Conservation (phyloP, 2,888 invertebrate species). For the Eubasilissa splendida region DNA sequence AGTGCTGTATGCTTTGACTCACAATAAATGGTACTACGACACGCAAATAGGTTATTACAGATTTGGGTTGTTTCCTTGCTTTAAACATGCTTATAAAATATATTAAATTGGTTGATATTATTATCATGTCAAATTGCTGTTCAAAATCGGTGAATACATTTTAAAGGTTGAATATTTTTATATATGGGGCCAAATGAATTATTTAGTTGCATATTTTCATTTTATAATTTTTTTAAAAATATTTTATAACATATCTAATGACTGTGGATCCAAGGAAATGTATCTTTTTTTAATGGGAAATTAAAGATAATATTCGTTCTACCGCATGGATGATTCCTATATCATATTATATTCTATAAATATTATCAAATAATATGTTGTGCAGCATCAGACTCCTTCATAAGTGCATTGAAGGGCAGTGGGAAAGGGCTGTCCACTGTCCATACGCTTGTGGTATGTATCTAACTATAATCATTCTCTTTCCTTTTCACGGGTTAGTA, state of each 20-base stretch:
- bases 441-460: conserved; percentile 16
- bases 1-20: not conserved
- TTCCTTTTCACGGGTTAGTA: not conserved
- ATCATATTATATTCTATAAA: not conserved
- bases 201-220: not conserved
- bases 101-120: no score
- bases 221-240: not conserved
- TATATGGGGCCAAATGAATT: not conserved
- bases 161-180: no score
- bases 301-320: no score
- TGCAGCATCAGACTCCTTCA: not conserved
- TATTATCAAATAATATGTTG: not conserved
- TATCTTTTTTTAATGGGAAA: not conserved
- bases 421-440: not conserved
- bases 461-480: not conserved
- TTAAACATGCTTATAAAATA: not conserved
- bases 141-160: no score
- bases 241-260: conserved; percentile 3
- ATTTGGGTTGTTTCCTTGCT: conserved; percentile 4
- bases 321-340: no score
- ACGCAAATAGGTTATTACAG: conserved; percentile 6
- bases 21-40: not conserved
- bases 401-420: not conserved
- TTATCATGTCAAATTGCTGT: no score
- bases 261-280: conserved; percentile 36